A percentile compares a stretch with the other conserved stretches of the same genome.
phyloP scores from a whole-genome alignment of 2,888 invertebrate genomes.

The Hermaeophaga mercurialis region DNA sequence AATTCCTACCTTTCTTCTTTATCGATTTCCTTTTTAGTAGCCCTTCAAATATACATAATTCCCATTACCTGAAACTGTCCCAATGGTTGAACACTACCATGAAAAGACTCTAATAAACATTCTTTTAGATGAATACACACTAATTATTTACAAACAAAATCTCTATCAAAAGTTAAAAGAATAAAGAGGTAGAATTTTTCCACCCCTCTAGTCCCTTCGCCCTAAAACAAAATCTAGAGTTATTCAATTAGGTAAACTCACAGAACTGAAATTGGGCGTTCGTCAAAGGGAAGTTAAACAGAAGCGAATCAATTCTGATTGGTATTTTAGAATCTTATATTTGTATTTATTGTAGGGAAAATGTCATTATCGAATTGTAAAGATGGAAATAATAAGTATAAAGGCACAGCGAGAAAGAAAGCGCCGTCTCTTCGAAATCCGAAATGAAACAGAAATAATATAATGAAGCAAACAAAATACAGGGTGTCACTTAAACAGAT shows the following conservation, averaged over 20 bases:
- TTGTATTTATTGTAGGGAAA: conserved; percentile 46
- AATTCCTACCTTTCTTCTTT: no score
- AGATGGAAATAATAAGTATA: conserved; percentile 50
- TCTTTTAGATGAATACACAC: no score
- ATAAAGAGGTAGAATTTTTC: conserved; percentile 5
- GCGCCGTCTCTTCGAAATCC: conserved; percentile 40
- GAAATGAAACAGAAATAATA: conserved; percentile 58
- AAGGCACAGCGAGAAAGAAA: conserved; percentile 49
- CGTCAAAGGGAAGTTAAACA: conserved; percentile 38
- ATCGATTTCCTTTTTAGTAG: no score
- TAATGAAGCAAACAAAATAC: conserved; percentile 57
- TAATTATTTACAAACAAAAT: neutral
- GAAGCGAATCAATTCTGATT: conserved; percentile 38
- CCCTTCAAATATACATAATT: no score
- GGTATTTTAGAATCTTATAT: conserved; percentile 39
- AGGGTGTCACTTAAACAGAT: conserved; percentile 2
- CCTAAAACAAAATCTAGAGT: conserved; percentile 20
- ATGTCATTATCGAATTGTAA: conserved; percentile 49
- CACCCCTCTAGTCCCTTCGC: neutral
- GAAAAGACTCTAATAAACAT: no score
- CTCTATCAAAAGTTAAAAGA: neutral
- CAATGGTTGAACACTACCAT: no score
- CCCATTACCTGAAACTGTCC: no score
- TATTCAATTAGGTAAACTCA: conserved; percentile 35
- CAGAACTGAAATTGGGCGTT: conserved; percentile 26